A percentile compares a stretch with the other conserved stretches of the same genome.
phyloP scores from a whole-genome alignment of 1,140 invertebrate genomes.

The Trichoplusia ni region DNA sequence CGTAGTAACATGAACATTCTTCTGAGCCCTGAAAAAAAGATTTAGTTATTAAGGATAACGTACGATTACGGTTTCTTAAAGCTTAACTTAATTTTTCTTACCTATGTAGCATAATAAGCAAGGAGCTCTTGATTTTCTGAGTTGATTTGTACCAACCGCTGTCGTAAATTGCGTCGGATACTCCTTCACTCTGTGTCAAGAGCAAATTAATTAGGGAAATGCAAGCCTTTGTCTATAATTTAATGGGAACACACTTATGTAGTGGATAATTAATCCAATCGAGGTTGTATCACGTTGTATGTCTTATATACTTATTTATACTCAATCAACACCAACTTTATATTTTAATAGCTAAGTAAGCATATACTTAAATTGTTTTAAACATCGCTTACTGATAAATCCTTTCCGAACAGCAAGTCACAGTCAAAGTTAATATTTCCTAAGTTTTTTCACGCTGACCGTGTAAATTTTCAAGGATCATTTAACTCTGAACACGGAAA shows the following conservation, averaged over 20 bases:
- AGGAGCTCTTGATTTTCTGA: conserved; percentile 46
- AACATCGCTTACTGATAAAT: too few relatives aligned
- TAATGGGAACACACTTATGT: too few relatives aligned
- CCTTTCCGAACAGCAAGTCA: neutral
- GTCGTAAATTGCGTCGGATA: conserved; percentile 53
- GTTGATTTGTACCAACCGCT: conserved; percentile 57
- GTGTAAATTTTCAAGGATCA: neutral
- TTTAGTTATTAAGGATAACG: too few relatives aligned
- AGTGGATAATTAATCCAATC: too few relatives aligned
- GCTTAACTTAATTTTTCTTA: too few relatives aligned
- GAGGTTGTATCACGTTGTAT: too few relatives aligned
- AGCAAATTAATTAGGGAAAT: neutral
- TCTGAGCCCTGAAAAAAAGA: conserved; percentile 54
- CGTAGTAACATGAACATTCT: conserved; percentile 55
- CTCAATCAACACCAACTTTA: too few relatives aligned
- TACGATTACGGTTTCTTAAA: too few relatives aligned
- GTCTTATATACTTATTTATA: too few relatives aligned
- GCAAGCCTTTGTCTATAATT: too few relatives aligned
- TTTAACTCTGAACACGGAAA: neutral
- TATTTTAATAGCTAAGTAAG: too few relatives aligned
- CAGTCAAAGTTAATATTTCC: neutral
- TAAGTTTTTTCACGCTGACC: neutral
- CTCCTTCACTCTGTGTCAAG: conserved; percentile 46
- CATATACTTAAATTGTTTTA: too few relatives aligned
- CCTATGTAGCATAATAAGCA: conserved; percentile 61